Base-by-base conservation (phyloP, 2,888 invertebrate genomes). In the Teleogryllus oceanicus region DNA sequence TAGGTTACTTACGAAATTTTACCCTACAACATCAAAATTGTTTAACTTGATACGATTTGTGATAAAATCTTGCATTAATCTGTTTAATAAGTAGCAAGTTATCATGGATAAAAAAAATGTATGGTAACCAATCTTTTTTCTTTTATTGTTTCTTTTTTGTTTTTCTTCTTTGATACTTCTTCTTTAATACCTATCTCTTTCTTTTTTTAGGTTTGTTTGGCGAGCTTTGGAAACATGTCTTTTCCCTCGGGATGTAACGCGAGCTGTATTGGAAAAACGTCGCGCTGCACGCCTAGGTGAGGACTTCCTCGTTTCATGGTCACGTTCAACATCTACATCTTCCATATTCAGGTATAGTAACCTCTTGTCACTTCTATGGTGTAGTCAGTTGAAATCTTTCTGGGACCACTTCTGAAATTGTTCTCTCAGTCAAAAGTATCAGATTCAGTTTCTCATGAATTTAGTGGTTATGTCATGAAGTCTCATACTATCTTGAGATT, bases 181-280 rank as follows among this genome's bases (percentile, higher is more conserved):
- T 18, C 21, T 74, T 74, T 74, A 16, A n/a, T 10, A 37, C 24
- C 12, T 24, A 12, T 37, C 5, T 78, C 24, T 16, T 10, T 75
- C 16, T 21, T 21, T 24, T 85, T 87, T 37, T 86, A 96, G 96
- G 85, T 87, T 95, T 85, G 88, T 92, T 83, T 91, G 92, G 85
- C 92, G 92, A 85, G 92, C 92, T 82, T 85, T 92, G 81, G 92
- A 91, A 86, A 92, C 92, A 83, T 91, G 93, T 2, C 84, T 93
- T 80, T 91, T 90, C 83, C 95, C 96, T 78, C 93, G 93, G 85
- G 92, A 94, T 85, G 91, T 94, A 84, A 91, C 93, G 78, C 91
- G 91, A 85, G 93, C 94, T 20, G 88, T 93, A 83, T 87, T 92
- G 81, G 89, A 92, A 74, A 83, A 84, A 77, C 83, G 83, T 78